Percentiles rank a stretch among this genome's conserved stretches.
These are phyloP conservation scores for Epirrita christyi DNA, from an alignment of 2,888 invertebrate genomes.

Conservation along the genomic window DNA sequence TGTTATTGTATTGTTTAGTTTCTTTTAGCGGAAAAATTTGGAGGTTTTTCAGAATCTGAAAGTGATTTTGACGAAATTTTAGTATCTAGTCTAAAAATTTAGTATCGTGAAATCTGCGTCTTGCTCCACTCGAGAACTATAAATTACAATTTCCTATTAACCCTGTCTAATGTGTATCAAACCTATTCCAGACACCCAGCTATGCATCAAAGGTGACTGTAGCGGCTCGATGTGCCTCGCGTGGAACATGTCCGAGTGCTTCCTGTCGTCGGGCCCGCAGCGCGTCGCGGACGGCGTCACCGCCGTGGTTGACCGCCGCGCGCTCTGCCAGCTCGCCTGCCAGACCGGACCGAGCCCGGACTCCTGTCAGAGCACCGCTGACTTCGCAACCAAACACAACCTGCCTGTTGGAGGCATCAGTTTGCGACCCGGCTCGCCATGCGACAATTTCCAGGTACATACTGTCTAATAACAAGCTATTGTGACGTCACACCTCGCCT, in stretches of 20 bases:
- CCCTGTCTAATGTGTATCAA: too few species aligned
- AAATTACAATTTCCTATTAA: too few species aligned
- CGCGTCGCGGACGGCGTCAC: conserved; percentile 76
- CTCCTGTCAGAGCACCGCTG: conserved; percentile 94
- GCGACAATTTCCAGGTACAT: conserved; percentile 96
- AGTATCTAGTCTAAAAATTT: too few species aligned
- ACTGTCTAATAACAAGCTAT: too few species aligned
- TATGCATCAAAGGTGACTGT: conserved; percentile 96
- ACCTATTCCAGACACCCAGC: conserved; percentile 84
- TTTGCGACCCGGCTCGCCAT: conserved; percentile 97
- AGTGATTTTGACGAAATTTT: too few species aligned
- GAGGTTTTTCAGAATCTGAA: too few species aligned
- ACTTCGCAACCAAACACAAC: conserved; percentile 89
- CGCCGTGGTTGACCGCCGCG: conserved; percentile 90
- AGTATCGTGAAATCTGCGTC: too few species aligned
- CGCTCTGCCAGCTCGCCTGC: conserved; percentile 98
- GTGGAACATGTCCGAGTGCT: conserved; percentile 98
- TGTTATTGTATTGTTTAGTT: too few species aligned
- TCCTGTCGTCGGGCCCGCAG: conserved; percentile 92
- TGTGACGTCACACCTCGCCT: conserved; percentile 90
- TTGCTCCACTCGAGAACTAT: too few species aligned
- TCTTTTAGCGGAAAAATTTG: too few species aligned
- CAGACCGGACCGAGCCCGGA: conserved; percentile 90
- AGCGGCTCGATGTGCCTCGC: conserved; percentile 97
- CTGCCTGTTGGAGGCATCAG: conserved; percentile 93